Conservation (phyloP, 2,888 invertebrate genomes). For the Mythimna ferrago region DNA sequence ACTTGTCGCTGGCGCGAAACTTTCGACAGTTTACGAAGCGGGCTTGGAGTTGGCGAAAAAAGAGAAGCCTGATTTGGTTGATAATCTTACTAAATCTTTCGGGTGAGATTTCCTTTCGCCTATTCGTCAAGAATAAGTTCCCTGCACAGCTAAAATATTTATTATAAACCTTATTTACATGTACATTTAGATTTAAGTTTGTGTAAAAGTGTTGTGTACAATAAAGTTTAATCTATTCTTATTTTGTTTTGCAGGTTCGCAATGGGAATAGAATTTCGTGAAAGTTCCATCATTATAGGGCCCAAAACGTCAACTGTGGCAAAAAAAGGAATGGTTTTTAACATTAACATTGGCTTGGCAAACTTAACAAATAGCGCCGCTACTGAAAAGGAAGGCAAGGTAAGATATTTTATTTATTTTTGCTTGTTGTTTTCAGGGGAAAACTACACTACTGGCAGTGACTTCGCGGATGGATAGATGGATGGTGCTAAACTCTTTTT, state of each 20-base stretch:
- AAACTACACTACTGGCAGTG: too few relatives aligned
- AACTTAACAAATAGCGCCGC: slow-evolving; percentile 96
- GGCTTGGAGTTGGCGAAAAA: slow-evolving; percentile 96
- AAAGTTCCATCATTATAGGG: slow-evolving; percentile 97
- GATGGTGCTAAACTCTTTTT: too few relatives aligned
- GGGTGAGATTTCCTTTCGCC: slow-evolving; percentile 88
- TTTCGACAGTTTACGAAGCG: slow-evolving; percentile 96
- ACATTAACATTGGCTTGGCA: slow-evolving; percentile 97
- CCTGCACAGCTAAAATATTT: background rate
- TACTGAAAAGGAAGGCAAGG: slow-evolving; percentile 96
- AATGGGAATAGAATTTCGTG: slow-evolving; percentile 99
- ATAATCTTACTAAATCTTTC: slow-evolving; percentile 98
- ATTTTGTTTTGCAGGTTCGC: slow-evolving; percentile 92
- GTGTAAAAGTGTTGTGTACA: too few relatives aligned
- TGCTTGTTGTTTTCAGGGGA: too few relatives aligned
- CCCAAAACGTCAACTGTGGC: slow-evolving; percentile 95
- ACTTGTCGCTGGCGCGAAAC: slow-evolving; percentile 95
- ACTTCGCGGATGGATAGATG: too few relatives aligned
- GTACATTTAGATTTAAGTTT: too few relatives aligned
- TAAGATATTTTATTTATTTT: slow-evolving; percentile 46
- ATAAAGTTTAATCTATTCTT: too few relatives aligned
- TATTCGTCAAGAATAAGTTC: background rate
- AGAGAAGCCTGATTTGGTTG: slow-evolving; percentile 95
- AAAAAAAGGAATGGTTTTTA: slow-evolving; percentile 99
- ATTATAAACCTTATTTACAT: too few relatives aligned